A percentile compares a stretch with the other conserved stretches of the same genome.
These are phyloP conservation scores for Nesoenas mayeri DNA, from an alignment of 2,113 vertebrate genomes.

Conservation along the genomic window DNA sequence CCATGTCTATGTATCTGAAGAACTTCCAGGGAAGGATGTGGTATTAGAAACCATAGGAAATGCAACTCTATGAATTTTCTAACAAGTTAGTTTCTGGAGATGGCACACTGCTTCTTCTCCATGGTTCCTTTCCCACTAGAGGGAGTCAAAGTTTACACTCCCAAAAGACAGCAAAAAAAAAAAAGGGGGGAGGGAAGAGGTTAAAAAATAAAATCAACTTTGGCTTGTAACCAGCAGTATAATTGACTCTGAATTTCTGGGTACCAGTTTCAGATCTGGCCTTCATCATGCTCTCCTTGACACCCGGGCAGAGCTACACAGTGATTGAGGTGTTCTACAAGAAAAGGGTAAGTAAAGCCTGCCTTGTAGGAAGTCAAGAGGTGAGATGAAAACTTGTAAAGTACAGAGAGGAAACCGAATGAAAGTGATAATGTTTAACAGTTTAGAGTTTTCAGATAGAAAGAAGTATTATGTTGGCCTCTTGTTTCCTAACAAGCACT, in stretches of 20 bases:
- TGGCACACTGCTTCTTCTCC: not conserved
- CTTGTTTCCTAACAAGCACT: not conserved
- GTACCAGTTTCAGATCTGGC: not conserved
- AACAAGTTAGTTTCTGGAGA: not conserved
- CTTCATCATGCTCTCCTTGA: rapidly evolving
- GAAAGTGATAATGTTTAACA: not conserved
- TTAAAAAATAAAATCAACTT: not conserved
- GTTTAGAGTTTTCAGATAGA: not conserved
- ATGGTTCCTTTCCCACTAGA: not conserved
- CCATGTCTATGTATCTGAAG: not conserved
- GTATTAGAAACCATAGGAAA: not conserved
- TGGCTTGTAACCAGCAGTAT: not conserved
- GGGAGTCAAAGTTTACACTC: not conserved
- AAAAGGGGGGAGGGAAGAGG: rapidly evolving
- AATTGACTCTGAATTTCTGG: not conserved
- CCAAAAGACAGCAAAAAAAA: not conserved
- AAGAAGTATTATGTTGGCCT: not conserved
- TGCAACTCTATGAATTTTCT: not conserved
- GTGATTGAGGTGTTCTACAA: not conserved
- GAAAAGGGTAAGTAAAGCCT: not conserved
- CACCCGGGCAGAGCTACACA: not conserved
- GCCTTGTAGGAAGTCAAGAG: not conserved
- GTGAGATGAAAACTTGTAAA: not conserved
- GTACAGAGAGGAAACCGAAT: not conserved
- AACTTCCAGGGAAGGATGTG: not conserved